These are phyloP conservation scores for Calypte anna DNA, from an alignment of 2,113 vertebrate genomes.

Conservation along the genomic window DNA sequence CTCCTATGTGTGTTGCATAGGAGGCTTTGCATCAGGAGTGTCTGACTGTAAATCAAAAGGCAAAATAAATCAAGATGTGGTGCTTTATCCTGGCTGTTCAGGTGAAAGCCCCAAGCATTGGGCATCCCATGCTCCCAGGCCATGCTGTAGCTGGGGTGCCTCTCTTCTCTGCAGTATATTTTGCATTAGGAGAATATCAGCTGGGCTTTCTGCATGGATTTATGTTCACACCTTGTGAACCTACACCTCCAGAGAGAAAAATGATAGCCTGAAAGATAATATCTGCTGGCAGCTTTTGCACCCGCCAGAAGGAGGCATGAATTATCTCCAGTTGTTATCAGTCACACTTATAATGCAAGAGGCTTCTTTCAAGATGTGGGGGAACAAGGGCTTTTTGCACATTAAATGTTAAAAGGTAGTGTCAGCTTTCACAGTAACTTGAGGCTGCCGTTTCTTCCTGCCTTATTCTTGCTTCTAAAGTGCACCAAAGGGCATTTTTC, in stretches of 20 bases:
- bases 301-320: background rate
- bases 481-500: slow-evolving; percentile 5
- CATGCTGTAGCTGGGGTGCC: background rate
- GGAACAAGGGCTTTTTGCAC: background rate
- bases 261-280: background rate
- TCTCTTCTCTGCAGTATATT: background rate
- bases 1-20: background rate
- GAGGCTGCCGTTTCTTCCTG: background rate
- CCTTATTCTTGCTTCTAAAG: background rate
- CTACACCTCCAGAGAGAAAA: background rate
- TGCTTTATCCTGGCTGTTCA: background rate
- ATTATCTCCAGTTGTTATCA: background rate
- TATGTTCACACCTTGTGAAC: background rate
- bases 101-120: background rate
- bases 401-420: slow-evolving; percentile 17
- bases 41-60: background rate
- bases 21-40: background rate
- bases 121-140: background rate
- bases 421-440: slow-evolving; percentile 47
- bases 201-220: background rate
- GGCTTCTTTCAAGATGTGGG: background rate
- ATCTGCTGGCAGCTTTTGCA: background rate
- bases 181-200: background rate
- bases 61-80: background rate
- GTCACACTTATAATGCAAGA: background rate